Percentiles rank a stretch among this genome's conserved stretches.
Evolutionary conservation across 2,888 invertebrate species (phyloP).

Genomic region (Rhamphomyia laevipes): DNA sequence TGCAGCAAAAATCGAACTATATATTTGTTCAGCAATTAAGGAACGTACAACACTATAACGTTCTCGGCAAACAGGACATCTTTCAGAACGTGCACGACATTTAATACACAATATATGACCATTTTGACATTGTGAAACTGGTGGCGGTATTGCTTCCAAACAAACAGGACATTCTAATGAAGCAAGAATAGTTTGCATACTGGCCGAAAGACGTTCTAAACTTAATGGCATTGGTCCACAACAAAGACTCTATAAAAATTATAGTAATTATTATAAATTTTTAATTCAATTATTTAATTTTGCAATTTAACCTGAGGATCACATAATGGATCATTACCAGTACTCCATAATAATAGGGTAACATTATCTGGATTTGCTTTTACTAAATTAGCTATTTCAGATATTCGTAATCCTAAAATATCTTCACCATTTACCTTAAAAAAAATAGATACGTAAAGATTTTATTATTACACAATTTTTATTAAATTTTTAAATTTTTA

Average conservation of each 20-base stretch:
- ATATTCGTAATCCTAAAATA: slow-evolving; percentile 41
- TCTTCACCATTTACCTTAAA: slow-evolving; percentile 46
- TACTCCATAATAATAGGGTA: slow-evolving; percentile 41
- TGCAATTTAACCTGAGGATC: slow-evolving; percentile 36
- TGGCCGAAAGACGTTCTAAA: slow-evolving; percentile 41
- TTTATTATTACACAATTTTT: too few relatives aligned
- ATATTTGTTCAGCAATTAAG: slow-evolving; percentile 45
- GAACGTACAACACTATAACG: slow-evolving; percentile 41
- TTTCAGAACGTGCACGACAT: slow-evolving; percentile 47
- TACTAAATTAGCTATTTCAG: slow-evolving; percentile 42
- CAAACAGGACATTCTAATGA: slow-evolving; percentile 55
- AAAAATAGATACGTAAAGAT: neutral
- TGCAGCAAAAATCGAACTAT: slow-evolving; percentile 40
- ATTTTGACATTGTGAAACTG: slow-evolving; percentile 52
- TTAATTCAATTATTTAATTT: neutral
- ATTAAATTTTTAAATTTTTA: neutral
- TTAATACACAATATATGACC: slow-evolving; percentile 51
- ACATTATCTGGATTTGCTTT: slow-evolving; percentile 36
- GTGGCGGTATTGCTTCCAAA: slow-evolving; percentile 48
- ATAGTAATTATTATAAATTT: neutral
- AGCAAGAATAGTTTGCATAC: slow-evolving; percentile 41
- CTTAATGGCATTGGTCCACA: slow-evolving; percentile 46
- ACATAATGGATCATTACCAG: slow-evolving; percentile 38
- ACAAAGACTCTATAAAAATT: slow-evolving; percentile 35
- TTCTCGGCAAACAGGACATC: slow-evolving; percentile 51